These are phyloP conservation scores for Antheraea yamamai DNA, from an alignment of 2,888 invertebrate genomes.

Conservation along the genomic window DNA sequence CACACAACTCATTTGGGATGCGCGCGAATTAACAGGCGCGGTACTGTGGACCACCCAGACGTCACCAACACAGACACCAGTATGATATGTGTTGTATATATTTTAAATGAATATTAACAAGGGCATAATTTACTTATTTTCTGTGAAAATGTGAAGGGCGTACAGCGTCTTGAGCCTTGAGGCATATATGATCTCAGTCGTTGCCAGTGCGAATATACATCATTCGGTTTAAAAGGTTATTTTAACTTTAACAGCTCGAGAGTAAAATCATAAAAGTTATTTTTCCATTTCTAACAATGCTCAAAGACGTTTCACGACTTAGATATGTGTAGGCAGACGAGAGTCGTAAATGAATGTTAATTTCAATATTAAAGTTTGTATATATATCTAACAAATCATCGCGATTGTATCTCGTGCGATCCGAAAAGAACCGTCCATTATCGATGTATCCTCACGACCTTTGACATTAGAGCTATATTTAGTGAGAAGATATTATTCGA, in stretches of 20 bases:
- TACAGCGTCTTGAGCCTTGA: slow-evolving; percentile 24
- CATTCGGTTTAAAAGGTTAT: slow-evolving; percentile 16
- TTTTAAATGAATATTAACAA: slow-evolving; percentile 33
- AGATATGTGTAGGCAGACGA: slow-evolving; percentile 50
- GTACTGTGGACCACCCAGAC: slow-evolving; percentile 43
- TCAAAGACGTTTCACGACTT: slow-evolving; percentile 26
- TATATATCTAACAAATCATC: slow-evolving; percentile 78
- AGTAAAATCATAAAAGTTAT: slow-evolving; percentile 15
- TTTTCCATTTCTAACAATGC: slow-evolving; percentile 21
- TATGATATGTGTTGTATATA: slow-evolving; percentile 27
- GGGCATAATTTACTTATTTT: slow-evolving; percentile 29
- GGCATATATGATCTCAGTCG: slow-evolving; percentile 19
- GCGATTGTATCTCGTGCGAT: slow-evolving; percentile 74
- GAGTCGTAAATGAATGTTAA: slow-evolving; percentile 76
- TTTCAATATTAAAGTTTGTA: slow-evolving; percentile 77
- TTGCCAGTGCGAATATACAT: slow-evolving; percentile 15
- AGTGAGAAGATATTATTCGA: slow-evolving; percentile 71
- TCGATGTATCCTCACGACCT: slow-evolving; percentile 66
- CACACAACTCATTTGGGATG: slow-evolving; percentile 42
- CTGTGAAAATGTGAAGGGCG: slow-evolving; percentile 27
- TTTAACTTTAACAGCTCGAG: slow-evolving; percentile 7
- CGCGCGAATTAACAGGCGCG: slow-evolving; percentile 35
- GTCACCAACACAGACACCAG: slow-evolving; percentile 6
- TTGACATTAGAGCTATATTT: slow-evolving; percentile 70
- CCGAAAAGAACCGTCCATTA: slow-evolving; percentile 74